These are phyloP conservation scores for Bombus waltoni DNA, from an alignment of 1,140 invertebrate genomes.

Conservation along the genomic window DNA sequence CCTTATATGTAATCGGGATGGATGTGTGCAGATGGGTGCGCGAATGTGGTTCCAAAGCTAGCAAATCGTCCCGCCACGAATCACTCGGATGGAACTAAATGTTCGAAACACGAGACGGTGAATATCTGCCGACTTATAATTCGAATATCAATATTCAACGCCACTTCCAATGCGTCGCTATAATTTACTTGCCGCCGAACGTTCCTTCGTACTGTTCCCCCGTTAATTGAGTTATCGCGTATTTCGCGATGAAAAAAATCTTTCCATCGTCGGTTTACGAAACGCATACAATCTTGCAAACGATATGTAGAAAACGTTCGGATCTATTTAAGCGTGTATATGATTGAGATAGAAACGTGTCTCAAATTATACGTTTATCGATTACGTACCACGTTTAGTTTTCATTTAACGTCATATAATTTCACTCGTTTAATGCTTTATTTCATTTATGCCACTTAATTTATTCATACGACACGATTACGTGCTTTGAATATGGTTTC, in stretches of 20 bases:
- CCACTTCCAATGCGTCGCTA: conserved; percentile 9
- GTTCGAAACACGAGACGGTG: conserved; percentile 36
- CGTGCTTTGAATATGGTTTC: not conserved
- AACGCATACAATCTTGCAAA: too few species aligned
- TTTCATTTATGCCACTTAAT: not conserved
- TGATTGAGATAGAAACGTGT: not conserved
- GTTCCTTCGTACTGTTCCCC: not conserved
- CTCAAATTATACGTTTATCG: conserved; percentile 7
- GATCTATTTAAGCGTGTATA: too few species aligned
- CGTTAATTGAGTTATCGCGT: conserved; percentile 10
- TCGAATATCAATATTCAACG: conserved; percentile 43
- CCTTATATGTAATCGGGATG: not conserved
- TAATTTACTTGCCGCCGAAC: conserved; percentile 44
- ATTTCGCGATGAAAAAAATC: not conserved
- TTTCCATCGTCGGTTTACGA: not conserved
- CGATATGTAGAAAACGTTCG: too few species aligned
- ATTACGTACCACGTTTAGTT: not conserved
- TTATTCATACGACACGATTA: not conserved
- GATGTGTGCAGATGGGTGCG: not conserved
- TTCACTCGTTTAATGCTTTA: not conserved
- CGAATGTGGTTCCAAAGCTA: not conserved
- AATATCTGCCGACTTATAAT: conserved; percentile 36
- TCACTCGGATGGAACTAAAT: conserved; percentile 15
- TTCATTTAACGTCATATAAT: not conserved
- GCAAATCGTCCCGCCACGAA: conserved; percentile 18